These are phyloP conservation scores for Drosophila tanythrix DNA, from an alignment of 2,888 invertebrate species.

Conservation along the genomic window DNA sequence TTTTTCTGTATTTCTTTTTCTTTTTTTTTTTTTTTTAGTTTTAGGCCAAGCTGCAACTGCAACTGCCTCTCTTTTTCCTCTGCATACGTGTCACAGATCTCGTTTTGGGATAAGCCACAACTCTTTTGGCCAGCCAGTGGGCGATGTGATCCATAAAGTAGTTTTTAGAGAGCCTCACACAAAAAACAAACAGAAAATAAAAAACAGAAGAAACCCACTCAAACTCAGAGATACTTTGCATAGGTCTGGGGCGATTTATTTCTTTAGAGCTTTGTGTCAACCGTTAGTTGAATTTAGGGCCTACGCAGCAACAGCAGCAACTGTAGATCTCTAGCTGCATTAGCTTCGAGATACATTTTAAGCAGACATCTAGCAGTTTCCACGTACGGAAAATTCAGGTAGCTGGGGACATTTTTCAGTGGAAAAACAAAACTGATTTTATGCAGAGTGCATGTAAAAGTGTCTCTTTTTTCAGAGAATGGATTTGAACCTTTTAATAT, in stretches of 20 bases:
- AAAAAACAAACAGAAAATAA: not conserved
- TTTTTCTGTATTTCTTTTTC: slow-evolving; percentile 44
- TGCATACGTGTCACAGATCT: slow-evolving; percentile 54
- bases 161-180: slow-evolving; percentile 36
- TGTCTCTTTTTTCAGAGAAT: not conserved
- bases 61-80: slow-evolving; percentile 33
- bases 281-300: slow-evolving; percentile 54
- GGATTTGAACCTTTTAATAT: not conserved
- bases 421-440: not conserved
- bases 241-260: slow-evolving; percentile 5
- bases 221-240: slow-evolving; percentile 34
- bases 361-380: slow-evolving; percentile 22
- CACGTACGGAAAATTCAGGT: slow-evolving; percentile 45
- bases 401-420: slow-evolving; percentile 7
- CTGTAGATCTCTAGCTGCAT: slow-evolving; percentile 16
- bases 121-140: slow-evolving; percentile 32
- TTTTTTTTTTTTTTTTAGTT: slow-evolving; percentile 36
- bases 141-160: slow-evolving; percentile 25
- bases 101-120: slow-evolving; percentile 35
- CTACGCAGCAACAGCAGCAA: slow-evolving; percentile 42
- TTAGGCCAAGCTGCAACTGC: slow-evolving; percentile 23
- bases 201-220: slow-evolving; percentile 3
- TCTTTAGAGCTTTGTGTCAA: slow-evolving; percentile 40
- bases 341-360: slow-evolving; percentile 32
- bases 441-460: not conserved